Evolutionary conservation across 2,113 vertebrate species (phyloP).

Genomic region (Sprattus sprattus): DNA sequence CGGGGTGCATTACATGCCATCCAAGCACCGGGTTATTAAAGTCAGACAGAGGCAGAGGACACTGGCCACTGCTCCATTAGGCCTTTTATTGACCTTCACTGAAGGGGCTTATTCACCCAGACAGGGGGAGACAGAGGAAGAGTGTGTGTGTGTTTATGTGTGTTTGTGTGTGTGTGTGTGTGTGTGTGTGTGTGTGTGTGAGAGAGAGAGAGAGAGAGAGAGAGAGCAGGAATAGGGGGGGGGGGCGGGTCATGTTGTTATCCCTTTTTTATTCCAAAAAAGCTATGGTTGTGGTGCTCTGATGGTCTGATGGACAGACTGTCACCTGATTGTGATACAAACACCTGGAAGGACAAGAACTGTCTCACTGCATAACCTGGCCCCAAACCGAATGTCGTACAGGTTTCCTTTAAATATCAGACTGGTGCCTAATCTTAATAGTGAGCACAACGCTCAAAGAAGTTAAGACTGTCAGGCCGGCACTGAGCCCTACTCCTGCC

Average conservation of each 20-base stretch:
- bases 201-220: not conserved
- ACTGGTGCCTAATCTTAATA: too few relatives aligned
- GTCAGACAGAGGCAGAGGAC: not conserved
- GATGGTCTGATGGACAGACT: too few relatives aligned
- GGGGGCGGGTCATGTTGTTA: not conserved
- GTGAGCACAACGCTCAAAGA: too few relatives aligned
- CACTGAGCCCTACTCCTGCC: too few relatives aligned
- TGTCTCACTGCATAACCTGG: too few relatives aligned
- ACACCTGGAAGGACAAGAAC: too few relatives aligned
- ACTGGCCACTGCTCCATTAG: not conserved
- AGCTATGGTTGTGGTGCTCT: not conserved
- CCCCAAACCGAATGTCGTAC: too few relatives aligned
- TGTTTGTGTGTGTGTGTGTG: not conserved
- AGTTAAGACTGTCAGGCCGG: too few relatives aligned
- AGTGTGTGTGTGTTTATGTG: not conserved
- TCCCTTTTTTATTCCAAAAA: not conserved
- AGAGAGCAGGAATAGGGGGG: not conserved
- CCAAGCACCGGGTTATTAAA: not conserved
- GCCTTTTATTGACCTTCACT: not conserved
- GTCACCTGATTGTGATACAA: too few relatives aligned
- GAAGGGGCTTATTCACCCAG: not conserved
- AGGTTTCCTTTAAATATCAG: too few relatives aligned
- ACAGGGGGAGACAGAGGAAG: not conserved
- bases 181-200: not conserved
- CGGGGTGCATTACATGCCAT: not conserved